These are phyloP conservation scores for Diorhabda sublineata DNA, from an alignment of 1,140 invertebrate genomes.

Conservation along the genomic window DNA sequence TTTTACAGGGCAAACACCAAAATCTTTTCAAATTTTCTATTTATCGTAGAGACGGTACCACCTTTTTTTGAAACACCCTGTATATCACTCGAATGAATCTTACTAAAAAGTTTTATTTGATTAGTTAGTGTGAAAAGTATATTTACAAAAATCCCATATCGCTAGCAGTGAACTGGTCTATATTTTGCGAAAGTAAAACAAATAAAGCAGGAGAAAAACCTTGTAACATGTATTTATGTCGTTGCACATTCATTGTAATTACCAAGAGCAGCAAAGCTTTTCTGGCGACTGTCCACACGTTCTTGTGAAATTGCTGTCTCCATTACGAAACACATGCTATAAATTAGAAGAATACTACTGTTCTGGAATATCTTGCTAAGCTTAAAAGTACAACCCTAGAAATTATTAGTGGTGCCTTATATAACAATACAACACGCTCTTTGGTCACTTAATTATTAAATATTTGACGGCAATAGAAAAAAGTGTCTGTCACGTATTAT, in stretches of 20 bases:
- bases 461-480: background rate
- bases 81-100: too few relatives aligned
- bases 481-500: background rate
- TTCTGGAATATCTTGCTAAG: slow-evolving; percentile 34
- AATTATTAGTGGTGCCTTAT: slow-evolving; percentile 17
- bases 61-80: too few relatives aligned
- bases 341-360: slow-evolving; percentile 35
- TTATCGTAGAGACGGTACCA: too few relatives aligned
- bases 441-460: background rate
- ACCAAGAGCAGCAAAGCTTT: slow-evolving; percentile 34
- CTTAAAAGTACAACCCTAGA: slow-evolving; percentile 25
- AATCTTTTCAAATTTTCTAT: too few relatives aligned
- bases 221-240: slow-evolving; percentile 30
- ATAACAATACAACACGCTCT: background rate
- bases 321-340: slow-evolving; percentile 37
- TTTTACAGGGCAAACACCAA: too few relatives aligned
- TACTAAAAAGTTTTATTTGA: too few relatives aligned
- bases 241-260: slow-evolving; percentile 40
- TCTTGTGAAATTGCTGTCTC: slow-evolving; percentile 39
- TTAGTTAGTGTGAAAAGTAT: too few relatives aligned
- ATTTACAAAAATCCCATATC: too few relatives aligned
- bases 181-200: background rate
- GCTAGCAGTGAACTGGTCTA: background rate
- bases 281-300: slow-evolving; percentile 42
- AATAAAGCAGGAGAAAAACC: slow-evolving; percentile 14